Evolutionary conservation across 1,140 invertebrate genomes (phyloP).

Genomic region (Papilio polytes): DNA sequence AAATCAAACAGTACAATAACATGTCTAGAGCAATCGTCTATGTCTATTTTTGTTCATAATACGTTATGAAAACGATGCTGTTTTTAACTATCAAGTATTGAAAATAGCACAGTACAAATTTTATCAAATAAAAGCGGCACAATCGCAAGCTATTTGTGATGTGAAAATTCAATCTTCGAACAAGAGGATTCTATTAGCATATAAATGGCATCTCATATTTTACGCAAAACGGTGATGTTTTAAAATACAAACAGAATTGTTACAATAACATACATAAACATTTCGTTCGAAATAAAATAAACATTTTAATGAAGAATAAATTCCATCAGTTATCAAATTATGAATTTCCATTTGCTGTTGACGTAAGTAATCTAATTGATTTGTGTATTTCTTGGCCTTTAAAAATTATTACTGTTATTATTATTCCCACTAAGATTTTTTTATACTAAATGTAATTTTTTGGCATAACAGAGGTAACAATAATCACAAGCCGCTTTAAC

Average conservation of each 20-base stretch:
- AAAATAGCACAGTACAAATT: background rate
- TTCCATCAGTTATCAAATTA: background rate
- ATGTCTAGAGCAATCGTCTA: background rate
- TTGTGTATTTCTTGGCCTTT: no score
- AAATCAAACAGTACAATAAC: background rate
- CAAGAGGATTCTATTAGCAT: slow-evolving; percentile 82
- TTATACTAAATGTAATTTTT: no score
- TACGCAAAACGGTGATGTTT: slow-evolving; percentile 81
- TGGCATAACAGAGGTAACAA: no score
- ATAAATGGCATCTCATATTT: slow-evolving; percentile 82
- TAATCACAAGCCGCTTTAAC: no score
- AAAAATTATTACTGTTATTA: no score
- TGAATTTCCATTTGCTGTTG: no score
- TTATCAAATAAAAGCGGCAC: slow-evolving; percentile 52
- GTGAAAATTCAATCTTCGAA: slow-evolving; percentile 81
- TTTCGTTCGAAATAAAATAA: background rate
- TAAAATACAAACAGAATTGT: slow-evolving; percentile 59
- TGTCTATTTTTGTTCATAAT: background rate
- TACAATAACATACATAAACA: background rate
- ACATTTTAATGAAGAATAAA: background rate
- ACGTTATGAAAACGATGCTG: background rate
- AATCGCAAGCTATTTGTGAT: slow-evolving; percentile 68
- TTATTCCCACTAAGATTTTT: no score
- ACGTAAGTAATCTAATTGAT: no score
- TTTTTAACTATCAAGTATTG: background rate